These are phyloP conservation scores for Metridium senile DNA, from an alignment of 92 coral and sea anemone genomes.

Conservation along the genomic window DNA sequence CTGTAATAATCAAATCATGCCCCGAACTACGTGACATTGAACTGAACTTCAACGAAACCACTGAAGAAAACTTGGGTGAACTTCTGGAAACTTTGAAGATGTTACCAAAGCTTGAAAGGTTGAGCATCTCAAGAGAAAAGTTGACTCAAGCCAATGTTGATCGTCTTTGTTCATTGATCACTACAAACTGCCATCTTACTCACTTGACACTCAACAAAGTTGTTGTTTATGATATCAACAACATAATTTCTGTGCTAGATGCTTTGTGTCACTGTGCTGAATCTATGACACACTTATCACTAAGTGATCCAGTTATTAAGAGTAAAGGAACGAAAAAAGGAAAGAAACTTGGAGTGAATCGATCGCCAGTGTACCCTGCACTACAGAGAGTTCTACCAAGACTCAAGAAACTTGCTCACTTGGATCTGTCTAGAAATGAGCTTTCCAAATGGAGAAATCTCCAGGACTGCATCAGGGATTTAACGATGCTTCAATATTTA, in stretches of 20 bases:
- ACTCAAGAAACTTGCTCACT: constrained; percentile 38
- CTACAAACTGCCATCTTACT: constrained; percentile 31
- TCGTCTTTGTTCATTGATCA: constrained; percentile 37
- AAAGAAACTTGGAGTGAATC: constrained; percentile 19
- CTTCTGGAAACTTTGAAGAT: constrained; percentile 49
- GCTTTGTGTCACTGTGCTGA: constrained; percentile 40
- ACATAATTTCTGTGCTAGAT: constrained; percentile 40
- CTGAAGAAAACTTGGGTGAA: constrained; percentile 47
- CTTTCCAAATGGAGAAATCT: constrained; percentile 48
- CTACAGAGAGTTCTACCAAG: constrained; percentile 45
- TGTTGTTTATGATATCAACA: constrained; percentile 35
- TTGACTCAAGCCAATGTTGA: constrained; percentile 27
- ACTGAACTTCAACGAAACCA: constrained; percentile 54
- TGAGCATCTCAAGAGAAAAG: constrained; percentile 56
- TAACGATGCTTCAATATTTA: constrained; percentile 40
- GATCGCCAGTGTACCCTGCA: constrained; percentile 32
- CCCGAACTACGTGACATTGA: constrained; percentile 59
- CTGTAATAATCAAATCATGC: constrained; percentile 50
- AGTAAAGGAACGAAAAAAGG: constrained; percentile 1
- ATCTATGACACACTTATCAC: constrained; percentile 39
- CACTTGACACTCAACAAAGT: constrained; percentile 51
- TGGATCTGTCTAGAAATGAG: constrained; percentile 63
- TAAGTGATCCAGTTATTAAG: constrained; percentile 24
- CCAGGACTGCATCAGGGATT: constrained; percentile 46
- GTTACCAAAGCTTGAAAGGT: constrained; percentile 38